Percentiles rank a stretch among this genome's conserved stretches.
Conservation (phyloP, 37 sponge, comb jelly and placozoan genomes). For the Bolinopsis microptera region DNA sequence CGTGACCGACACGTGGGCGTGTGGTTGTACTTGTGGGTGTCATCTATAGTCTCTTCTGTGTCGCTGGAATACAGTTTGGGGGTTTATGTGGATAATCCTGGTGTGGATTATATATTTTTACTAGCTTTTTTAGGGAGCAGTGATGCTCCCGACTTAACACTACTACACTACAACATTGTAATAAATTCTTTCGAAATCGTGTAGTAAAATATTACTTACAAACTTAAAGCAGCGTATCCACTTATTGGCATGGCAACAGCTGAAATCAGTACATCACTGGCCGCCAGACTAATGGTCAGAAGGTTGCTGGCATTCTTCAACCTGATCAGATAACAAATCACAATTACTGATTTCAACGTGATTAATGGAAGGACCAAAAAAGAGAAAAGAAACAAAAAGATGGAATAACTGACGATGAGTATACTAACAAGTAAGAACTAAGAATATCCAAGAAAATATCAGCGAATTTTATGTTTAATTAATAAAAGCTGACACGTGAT, state of each 20-base stretch:
- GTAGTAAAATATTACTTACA: conserved; percentile 44
- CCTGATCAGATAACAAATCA: neutral
- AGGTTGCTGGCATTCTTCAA: conserved; percentile 47
- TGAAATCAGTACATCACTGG: conserved; percentile 51
- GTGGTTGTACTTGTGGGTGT: conserved; percentile 4
- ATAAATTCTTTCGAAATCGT: too few relatives aligned
- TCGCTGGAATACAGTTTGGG: too few relatives aligned
- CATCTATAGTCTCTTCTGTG: neutral
- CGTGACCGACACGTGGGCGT: neutral
- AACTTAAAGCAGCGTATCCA: conserved; percentile 17
- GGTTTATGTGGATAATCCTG: too few relatives aligned
- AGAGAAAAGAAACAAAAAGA: neutral
- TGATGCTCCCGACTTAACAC: too few relatives aligned
- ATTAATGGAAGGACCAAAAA: neutral
- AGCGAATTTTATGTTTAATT: too few relatives aligned
- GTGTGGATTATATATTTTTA: too few relatives aligned
- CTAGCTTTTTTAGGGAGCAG: too few relatives aligned
- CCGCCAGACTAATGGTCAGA: conserved; percentile 51
- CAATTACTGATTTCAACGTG: neutral
- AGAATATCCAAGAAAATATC: too few relatives aligned
- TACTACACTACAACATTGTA: too few relatives aligned
- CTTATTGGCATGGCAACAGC: conserved; percentile 50
- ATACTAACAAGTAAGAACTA: too few relatives aligned
- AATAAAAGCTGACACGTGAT: too few relatives aligned
- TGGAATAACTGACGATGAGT: neutral